Percentiles rank a stretch among this genome's conserved stretches.
Conservation (phyloP, 2,888 invertebrate genomes). For the Agrochola circellaris region DNA sequence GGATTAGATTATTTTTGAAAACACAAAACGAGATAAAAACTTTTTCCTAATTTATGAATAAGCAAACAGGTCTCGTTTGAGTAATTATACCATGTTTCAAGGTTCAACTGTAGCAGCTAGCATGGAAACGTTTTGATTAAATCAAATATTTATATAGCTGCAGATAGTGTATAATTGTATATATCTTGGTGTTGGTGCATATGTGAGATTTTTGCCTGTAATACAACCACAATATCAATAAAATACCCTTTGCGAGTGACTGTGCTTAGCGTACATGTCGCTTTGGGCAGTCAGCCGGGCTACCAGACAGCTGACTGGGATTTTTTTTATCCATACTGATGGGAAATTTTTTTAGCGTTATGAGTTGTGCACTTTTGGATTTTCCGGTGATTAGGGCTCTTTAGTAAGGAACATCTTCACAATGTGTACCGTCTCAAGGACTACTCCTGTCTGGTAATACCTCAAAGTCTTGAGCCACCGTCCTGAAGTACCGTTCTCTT, state of each 20-base stretch:
- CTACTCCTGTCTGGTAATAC: slow-evolving; percentile 34
- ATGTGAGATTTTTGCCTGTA: not conserved
- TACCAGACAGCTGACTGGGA: not conserved
- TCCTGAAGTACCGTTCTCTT: slow-evolving; percentile 10
- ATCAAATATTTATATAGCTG: not conserved
- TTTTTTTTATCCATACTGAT: too few relatives aligned
- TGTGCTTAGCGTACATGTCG: too few relatives aligned
- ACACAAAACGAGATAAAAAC: not conserved
- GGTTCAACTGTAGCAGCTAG: not conserved
- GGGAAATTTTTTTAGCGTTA: too few relatives aligned
- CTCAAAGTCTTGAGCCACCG: slow-evolving; percentile 10
- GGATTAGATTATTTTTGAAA: slow-evolving; percentile 27
- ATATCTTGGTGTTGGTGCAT: not conserved
- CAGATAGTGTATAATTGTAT: not conserved
- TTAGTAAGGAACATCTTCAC: slow-evolving; percentile 17
- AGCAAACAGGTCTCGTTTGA: not conserved
- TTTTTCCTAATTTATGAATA: not conserved
- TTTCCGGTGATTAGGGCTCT: not conserved
- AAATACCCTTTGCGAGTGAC: not conserved
- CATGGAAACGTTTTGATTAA: not conserved
- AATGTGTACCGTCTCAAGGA: slow-evolving; percentile 15
- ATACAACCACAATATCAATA: not conserved
- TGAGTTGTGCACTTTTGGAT: too few relatives aligned
- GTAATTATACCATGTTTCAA: not conserved
- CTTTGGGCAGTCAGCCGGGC: not conserved